Percentiles rank a stretch among this genome's conserved stretches.
Conservation (phyloP, 2,113 vertebrate genomes). For the Tetrax tetrax region DNA sequence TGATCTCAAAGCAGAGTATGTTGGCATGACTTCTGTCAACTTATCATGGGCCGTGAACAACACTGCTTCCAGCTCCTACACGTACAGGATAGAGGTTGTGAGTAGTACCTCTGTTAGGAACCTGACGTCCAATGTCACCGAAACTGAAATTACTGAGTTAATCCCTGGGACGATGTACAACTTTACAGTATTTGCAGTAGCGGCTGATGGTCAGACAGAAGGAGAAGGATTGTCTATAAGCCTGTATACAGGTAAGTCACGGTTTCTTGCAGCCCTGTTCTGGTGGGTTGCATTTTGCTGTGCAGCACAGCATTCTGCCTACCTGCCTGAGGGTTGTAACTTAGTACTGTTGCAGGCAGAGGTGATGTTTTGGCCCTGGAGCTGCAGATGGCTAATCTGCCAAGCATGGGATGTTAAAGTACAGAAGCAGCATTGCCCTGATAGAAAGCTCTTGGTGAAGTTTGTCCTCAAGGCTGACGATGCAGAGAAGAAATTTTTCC, state of each 20-base stretch:
- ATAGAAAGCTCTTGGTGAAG: background rate
- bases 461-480: background rate
- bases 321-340: background rate
- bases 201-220: fast-evolving
- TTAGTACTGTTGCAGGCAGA: background rate
- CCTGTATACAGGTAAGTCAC: background rate
- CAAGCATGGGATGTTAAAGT: background rate
- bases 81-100: background rate
- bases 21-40: background rate
- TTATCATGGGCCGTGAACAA: background rate
- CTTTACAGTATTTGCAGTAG: background rate
- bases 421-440: background rate
- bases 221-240: background rate
- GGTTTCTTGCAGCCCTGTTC: background rate
- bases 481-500: fast-evolving
- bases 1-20: background rate
- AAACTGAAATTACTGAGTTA: background rate
- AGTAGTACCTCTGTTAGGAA: fast-evolving
- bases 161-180: background rate
- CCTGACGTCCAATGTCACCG: fast-evolving
- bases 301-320: background rate
- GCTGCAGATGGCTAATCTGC: background rate
- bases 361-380: background rate
- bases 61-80: background rate
- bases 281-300: background rate